Conservation (phyloP, 2,888 invertebrate genomes). For the Oligia fasciuncula region DNA sequence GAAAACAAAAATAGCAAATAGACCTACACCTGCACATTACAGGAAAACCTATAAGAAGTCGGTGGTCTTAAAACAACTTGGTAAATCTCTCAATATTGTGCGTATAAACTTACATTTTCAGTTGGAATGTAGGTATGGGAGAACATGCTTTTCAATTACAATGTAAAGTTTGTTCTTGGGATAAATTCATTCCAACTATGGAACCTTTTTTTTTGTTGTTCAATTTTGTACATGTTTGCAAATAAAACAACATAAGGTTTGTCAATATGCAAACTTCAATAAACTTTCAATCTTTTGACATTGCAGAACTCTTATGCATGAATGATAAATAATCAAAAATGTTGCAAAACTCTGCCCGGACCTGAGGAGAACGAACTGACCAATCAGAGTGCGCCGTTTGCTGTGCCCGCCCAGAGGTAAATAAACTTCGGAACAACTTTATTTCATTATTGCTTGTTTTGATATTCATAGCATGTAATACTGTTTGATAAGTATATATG, state of each 20-base stretch:
- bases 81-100: no score
- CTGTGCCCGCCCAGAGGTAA: slow-evolving; percentile 72
- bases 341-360: slow-evolving; percentile 64
- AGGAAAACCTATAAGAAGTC: no score
- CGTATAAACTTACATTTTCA: no score
- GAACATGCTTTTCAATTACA: no score
- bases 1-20: no score
- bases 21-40: no score
- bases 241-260: not conserved
- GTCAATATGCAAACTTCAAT: slow-evolving; percentile 6
- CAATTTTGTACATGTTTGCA: not conserved
- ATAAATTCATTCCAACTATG: not conserved
- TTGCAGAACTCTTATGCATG: slow-evolving; percentile 6
- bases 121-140: no score
- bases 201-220: not conserved
- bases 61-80: no score
- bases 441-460: slow-evolving; percentile 65
- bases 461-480: slow-evolving; percentile 40
- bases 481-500: slow-evolving; percentile 54
- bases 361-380: slow-evolving; percentile 27
- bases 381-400: slow-evolving; percentile 64
- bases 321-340: slow-evolving; percentile 61
- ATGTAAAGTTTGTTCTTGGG: no score
- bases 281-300: slow-evolving; percentile 26
- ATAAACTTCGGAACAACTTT: slow-evolving; percentile 65